Base-by-base conservation (phyloP, 2,797 vertebrate species). In the Lepilemur ruficaudatus region DNA sequence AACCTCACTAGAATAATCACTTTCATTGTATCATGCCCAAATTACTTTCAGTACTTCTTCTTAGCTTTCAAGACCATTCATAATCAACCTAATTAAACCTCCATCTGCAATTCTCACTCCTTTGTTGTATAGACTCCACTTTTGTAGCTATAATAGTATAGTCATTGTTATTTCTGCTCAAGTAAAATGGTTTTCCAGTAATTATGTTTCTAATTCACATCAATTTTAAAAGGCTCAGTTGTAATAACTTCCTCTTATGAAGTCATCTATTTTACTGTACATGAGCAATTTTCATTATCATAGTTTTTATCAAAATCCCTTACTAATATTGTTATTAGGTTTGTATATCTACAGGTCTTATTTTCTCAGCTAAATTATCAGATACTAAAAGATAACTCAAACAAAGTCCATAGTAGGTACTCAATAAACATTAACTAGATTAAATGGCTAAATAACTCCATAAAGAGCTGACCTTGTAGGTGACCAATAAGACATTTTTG, bases 361-460 rank as follows among this genome's bases (percentile, higher is more conserved):
- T 82, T 85, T 91, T 92, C n/a, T 92, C 75, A 69, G 22, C 57
- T 81, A 92, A 94, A 61, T 35, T 28, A 14, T 73, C 78, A 46
- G 52, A 67, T 48, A 57, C 28, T 65, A 94, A 93, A 88, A 57
- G 13, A 41, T 22, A 93, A 90, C 17, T 63, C 30, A 86, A 91
- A 70, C 35, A 50, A 38, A 38, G 23, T 59, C 15, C 46, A 61
- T 32, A 91, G 30, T 63, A 82, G 55, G 6, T 70, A 84, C 22
- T 65, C 69, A 85, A 32, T 41, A 92, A 73, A 75, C 32, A 65
- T 22, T 25, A 69, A 76, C 9, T 82, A 41, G 25, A 69, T 35
- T 70, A 55, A 52, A 46, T 75, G 65, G 11, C 18, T 86, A 50
- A 81, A 63, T 73, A 82, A 30, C 65, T 80, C 15, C 57, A 57